Percentiles rank a stretch among this genome's conserved stretches.
phyloP scores from a whole-genome alignment of 2,113 vertebrate genomes.

The Colossoma macropomum region DNA sequence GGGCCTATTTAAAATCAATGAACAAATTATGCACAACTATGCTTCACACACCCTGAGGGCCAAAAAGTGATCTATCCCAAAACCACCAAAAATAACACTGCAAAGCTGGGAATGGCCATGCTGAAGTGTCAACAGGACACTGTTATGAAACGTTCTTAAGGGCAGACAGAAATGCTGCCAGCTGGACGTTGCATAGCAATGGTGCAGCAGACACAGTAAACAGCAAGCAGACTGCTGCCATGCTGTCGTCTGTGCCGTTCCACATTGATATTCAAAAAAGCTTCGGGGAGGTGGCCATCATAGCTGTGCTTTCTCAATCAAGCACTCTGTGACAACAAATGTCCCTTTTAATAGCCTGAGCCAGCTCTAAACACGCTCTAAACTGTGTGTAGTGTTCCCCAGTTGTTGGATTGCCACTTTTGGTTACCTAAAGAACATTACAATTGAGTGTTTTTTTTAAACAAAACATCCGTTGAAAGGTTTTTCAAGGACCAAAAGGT shows the following conservation, averaged over 20 bases:
- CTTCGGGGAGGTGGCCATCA: background rate
- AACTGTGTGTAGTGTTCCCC: too few relatives aligned
- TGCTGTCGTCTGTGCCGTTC: constrained; percentile 3
- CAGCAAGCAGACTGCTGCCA: constrained; percentile 1
- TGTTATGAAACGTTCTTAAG: constrained; percentile 9
- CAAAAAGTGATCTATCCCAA: constrained; percentile 9
- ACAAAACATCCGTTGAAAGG: too few relatives aligned
- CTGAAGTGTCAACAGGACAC: background rate
- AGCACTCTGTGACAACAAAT: background rate
- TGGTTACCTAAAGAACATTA: too few relatives aligned
- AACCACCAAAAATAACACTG: constrained; percentile 15
- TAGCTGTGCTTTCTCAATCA: constrained; percentile 28
- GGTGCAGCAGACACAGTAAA: background rate
- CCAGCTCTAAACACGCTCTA: background rate
- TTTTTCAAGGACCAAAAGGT: too few relatives aligned
- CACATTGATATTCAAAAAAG: background rate
- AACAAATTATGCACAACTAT: background rate
- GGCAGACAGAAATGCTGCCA: constrained; percentile 7
- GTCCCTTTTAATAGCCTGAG: background rate
- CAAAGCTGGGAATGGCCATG: background rate
- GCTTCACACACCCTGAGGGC: background rate
- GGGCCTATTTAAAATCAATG: background rate
- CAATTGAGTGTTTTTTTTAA: too few relatives aligned
- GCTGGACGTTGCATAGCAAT: background rate
- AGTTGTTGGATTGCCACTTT: too few relatives aligned